Evolutionary conservation across 2,888 invertebrate genomes (phyloP).

Genomic region (Dione juno): DNA sequence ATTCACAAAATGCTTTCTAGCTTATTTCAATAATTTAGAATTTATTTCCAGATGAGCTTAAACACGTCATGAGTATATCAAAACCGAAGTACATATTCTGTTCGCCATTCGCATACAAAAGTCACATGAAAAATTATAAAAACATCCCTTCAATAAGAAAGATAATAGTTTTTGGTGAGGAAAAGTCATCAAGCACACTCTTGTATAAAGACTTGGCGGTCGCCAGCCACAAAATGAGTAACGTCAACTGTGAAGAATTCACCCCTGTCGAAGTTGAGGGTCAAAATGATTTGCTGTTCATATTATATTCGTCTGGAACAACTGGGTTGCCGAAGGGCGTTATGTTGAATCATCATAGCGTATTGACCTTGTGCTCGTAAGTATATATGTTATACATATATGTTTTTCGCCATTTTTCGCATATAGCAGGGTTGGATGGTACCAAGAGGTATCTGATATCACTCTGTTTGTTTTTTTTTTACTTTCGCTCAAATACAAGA

Average conservation of each 20-base stretch:
- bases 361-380: constrained; percentile 57
- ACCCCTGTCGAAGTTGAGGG: constrained; percentile 57
- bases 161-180: constrained; percentile 60
- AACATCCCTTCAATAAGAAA: constrained; percentile 53
- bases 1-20: too few relatives aligned
- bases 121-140: constrained; percentile 53
- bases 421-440: too few relatives aligned
- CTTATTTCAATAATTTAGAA: too few relatives aligned
- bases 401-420: background rate
- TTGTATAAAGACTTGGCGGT: constrained; percentile 57
- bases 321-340: constrained; percentile 74
- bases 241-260: constrained; percentile 60
- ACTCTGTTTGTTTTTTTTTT: too few relatives aligned
- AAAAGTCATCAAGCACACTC: constrained; percentile 49
- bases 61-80: constrained; percentile 60
- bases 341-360: constrained; percentile 64
- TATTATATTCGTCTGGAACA: constrained; percentile 73
- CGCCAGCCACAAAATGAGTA: constrained; percentile 38
- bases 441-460: too few relatives aligned
- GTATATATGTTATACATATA: constrained; percentile 46
- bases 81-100: constrained; percentile 65
- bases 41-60: constrained; percentile 61
- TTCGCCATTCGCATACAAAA: constrained; percentile 59
- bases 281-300: constrained; percentile 57
- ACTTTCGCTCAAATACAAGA: too few relatives aligned